Evolutionary conservation across 1,140 invertebrate species (phyloP), one percentile per base, ranked within the genome.

Genomic region (Ceratina japonica): DNA sequence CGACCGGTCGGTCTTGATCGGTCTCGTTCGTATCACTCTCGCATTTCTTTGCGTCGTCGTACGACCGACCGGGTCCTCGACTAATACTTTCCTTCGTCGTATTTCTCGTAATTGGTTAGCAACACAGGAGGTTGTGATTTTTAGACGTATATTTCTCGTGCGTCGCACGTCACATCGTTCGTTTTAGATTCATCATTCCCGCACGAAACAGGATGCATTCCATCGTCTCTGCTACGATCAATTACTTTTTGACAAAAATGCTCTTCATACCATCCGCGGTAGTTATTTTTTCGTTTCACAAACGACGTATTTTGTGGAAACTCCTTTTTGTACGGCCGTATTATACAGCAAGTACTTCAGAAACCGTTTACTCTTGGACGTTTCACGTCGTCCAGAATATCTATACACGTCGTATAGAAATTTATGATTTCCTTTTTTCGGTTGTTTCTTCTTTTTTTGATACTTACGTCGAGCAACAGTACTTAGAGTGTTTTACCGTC

Each of bases 401-500:
- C n/a, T 16, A 27, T 13, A 20, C 12, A 20, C 16, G 20, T n/a
- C 8, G 18, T 58, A 58, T 12, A 24, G 15, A 22, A n/a, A 18
- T 12, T 18, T 51, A 5, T 51, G 22, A 44, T 54, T 18, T 74
- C 49, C 59, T 18, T 74, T n/a, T 74, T 51, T 37, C 16, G 52
- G 15, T 73, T 66, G 31, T 56, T 54, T 68, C 56, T 78, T 2
- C 2, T 37, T 37, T 3, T 37, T 81, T 82, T 56, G 54, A 71
- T 66, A 78, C 63, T 85, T 80, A 76, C 5, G 20, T 59, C 1
- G 59, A 63, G 79, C 72, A 80, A 59, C 58, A 75, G 77, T 84
- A 84, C 83, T 84, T 84, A 84, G 82, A 70, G 54, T 65, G 54
- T 71, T 58, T 76, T 74, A 56, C 51, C 61, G 64, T 44, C 16